Percentiles rank a stretch among this genome's conserved stretches.
Evolutionary conservation across 2,113 vertebrate genomes (phyloP).

Genomic region (Columba janthina): DNA sequence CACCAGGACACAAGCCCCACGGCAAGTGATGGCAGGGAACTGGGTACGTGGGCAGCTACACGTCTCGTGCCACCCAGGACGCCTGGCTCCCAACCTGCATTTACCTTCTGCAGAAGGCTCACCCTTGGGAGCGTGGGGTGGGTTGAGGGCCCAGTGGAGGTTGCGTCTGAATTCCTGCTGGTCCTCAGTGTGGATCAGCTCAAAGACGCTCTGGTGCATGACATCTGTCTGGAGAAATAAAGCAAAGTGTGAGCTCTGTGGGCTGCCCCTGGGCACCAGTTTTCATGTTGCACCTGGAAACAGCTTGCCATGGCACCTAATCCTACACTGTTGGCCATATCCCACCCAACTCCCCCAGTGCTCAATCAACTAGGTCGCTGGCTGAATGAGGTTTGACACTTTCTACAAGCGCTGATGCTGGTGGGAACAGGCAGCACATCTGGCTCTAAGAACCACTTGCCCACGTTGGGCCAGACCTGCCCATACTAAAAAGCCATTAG

Average conservation of each 20-base stretch:
- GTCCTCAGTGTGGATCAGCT: constrained; percentile 83
- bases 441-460: neutral
- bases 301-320: neutral
- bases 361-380: neutral
- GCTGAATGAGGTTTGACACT: neutral
- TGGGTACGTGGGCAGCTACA: neutral
- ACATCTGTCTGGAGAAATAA: constrained; percentile 77
- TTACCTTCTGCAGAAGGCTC: neutral
- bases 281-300: neutral
- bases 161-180: constrained; percentile 82
- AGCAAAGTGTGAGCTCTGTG: accelerated
- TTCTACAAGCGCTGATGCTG: neutral
- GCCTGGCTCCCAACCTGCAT: neutral
- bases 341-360: neutral
- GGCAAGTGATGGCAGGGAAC: accelerated
- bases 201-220: constrained; percentile 83
- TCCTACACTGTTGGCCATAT: accelerated
- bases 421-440: neutral
- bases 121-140: neutral
- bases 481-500: neutral
- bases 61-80: accelerated
- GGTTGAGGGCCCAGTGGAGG: constrained; percentile 81
- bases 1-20: accelerated
- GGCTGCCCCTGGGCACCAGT: neutral
- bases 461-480: neutral